Evolutionary conservation across 2,113 vertebrate species (phyloP), one percentile per base, ranked within the genome.

Genomic region (Pogonocichla stellata): DNA sequence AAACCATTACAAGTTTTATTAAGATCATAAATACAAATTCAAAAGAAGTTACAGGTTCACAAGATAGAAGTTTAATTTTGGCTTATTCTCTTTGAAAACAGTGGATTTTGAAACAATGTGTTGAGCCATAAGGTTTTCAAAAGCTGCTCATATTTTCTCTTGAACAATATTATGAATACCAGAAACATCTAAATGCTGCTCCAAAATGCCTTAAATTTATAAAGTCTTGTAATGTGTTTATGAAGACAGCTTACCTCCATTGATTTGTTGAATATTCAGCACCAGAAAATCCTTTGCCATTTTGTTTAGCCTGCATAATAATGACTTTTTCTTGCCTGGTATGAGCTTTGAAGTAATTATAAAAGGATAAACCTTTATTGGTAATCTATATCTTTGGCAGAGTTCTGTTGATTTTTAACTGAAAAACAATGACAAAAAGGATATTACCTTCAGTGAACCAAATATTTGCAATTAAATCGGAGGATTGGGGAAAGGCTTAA

Each of bases 401-500:
- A 96, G 50, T 78, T 85, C 78, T 96, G 97, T 96, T 97, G 96
- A 97, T 97, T 97, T 97, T 97, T 97, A 96, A 97, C 77, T 90
- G 85, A 96, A 98, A 70, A 97, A 96, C 71, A 95, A 93, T 92
- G 95, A 95, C 93, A 92, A 96, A 97, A 96, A 96, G 83, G 66
- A 94, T 98, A 97, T 97, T 97, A 94, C 78, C 96, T 97, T 96
- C 66, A 60, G 79, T 91, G 94, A 97, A 93, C 91, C 77, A 97
- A 98, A 95, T 80, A 91, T 95, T 84, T 97, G 80, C 94, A 97
- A 97, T 98, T 98, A 97, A 97, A 97, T 97, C 65, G 6, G 74
- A 91, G 74, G 72, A 96, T 36, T 90, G 95, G 69, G 95, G 93
- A 95, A 97, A 96, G 94, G 86, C 96, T 98, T 97, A 97, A 71